Evolutionary conservation across 2,113 vertebrate species (phyloP).

Genomic region (Grantiella picta): DNA sequence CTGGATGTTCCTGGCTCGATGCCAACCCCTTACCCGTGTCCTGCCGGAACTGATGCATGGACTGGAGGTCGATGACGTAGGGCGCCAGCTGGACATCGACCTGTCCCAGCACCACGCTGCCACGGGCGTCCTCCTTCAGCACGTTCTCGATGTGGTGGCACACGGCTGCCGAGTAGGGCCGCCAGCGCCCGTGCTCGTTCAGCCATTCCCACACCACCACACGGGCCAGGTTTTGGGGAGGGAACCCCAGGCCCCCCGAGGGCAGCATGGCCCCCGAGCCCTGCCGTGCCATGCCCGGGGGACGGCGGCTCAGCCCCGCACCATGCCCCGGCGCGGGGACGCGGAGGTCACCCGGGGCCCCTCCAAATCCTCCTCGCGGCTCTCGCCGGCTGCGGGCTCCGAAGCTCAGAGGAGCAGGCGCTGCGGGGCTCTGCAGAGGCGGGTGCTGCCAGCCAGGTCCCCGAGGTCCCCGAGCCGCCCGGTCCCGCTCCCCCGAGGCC

Average conservation of each 20-base stretch:
- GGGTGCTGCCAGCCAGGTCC: neutral
- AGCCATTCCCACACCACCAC: constrained; percentile 98
- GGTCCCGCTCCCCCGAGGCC: neutral
- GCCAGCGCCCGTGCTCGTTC: constrained; percentile 92
- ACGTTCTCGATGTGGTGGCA: constrained; percentile 95
- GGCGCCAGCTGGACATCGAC: constrained; percentile 88
- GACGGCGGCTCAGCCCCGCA: neutral
- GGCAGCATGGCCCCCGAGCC: constrained; percentile 65
- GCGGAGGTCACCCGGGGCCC: neutral
- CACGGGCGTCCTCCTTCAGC: constrained; percentile 86
- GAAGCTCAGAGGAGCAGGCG: neutral
- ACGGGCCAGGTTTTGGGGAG: constrained; percentile 87
- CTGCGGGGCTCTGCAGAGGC: neutral
- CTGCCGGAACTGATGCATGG: constrained; percentile 97
- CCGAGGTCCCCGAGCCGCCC: neutral
- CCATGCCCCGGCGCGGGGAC: neutral
- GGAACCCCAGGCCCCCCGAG: constrained; percentile 78
- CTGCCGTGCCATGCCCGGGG: constrained; percentile 66
- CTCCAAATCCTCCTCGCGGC: rapidly evolving
- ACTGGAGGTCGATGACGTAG: constrained; percentile 95
- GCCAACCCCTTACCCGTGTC: constrained; percentile 83
- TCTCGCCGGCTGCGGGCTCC: neutral
- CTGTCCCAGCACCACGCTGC: constrained; percentile 89
- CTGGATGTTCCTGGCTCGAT: neutral
- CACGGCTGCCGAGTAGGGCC: constrained; percentile 88